phyloP scores from a whole-genome alignment of 2,888 invertebrate species.

The Agriopis aurantiaria region DNA sequence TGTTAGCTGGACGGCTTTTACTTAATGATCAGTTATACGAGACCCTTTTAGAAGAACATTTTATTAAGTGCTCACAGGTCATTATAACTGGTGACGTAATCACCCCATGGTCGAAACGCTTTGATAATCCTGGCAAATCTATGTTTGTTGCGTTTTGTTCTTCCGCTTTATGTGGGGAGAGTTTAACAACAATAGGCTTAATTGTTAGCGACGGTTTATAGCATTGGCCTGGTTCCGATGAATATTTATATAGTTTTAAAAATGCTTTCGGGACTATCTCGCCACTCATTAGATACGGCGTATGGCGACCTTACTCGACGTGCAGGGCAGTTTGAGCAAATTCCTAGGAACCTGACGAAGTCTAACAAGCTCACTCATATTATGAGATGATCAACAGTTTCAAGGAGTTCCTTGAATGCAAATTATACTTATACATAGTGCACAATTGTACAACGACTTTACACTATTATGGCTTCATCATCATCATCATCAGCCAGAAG shows the following conservation, averaged over 20 bases:
- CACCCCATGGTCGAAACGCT: neutral
- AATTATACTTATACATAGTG: too few species aligned
- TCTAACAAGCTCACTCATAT: too few species aligned
- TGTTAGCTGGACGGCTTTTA: neutral
- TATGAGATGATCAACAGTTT: too few species aligned
- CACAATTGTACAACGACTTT: too few species aligned
- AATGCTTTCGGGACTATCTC: neutral
- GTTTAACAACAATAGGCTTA: constrained; percentile 14
- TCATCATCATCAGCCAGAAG: too few species aligned
- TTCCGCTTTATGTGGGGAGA: constrained; percentile 21
- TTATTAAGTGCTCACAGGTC: neutral
- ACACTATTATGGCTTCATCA: too few species aligned
- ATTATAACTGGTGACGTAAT: neutral
- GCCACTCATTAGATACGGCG: neutral
- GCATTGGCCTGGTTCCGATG: neutral
- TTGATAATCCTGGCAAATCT: constrained; percentile 9
- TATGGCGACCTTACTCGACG: too few species aligned
- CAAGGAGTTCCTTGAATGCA: too few species aligned
- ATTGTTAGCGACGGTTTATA: constrained; percentile 4
- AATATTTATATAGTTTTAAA: neutral
- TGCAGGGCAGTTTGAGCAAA: too few species aligned
- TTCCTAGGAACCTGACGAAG: too few species aligned
- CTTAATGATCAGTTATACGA: neutral
- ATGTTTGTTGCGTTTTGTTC: constrained; percentile 28
- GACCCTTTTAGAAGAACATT: neutral